These are phyloP conservation scores for Epirrhoe alternata DNA, from an alignment of 2,888 invertebrate genomes.

Conservation along the genomic window DNA sequence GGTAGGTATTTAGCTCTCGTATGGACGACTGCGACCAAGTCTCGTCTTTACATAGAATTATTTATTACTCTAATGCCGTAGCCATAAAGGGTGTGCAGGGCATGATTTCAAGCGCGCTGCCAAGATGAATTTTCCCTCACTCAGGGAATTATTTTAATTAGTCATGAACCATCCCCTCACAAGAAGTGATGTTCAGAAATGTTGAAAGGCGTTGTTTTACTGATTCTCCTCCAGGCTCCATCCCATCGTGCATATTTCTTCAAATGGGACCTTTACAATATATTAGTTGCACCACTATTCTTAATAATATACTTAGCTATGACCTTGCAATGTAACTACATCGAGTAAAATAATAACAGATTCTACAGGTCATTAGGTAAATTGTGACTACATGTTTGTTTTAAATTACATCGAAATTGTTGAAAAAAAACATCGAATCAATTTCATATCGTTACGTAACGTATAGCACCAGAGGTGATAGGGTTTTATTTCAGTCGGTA, in stretches of 20 bases:
- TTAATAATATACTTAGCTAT: neutral
- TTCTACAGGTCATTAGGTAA: neutral
- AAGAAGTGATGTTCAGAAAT: slow-evolving; percentile 16
- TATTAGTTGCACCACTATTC: slow-evolving; percentile 35
- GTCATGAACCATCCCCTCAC: slow-evolving; percentile 10
- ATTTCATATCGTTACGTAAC: slow-evolving; percentile 19
- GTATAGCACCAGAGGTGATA: slow-evolving; percentile 30
- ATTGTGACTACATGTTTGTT: slow-evolving; percentile 2
- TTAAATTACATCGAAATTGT: slow-evolving; percentile 14
- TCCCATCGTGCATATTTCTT: neutral
- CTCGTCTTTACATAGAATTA: slow-evolving; percentile 30
- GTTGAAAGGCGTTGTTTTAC: slow-evolving; percentile 16
- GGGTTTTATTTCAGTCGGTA: neutral
- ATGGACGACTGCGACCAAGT: slow-evolving; percentile 30
- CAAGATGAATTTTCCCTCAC: slow-evolving; percentile 16
- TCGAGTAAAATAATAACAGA: slow-evolving; percentile 4
- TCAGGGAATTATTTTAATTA: slow-evolving; percentile 15
- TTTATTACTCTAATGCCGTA: slow-evolving; percentile 37
- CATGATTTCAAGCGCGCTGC: slow-evolving; percentile 22
- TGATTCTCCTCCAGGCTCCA: neutral
- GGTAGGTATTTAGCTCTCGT: slow-evolving; percentile 31
- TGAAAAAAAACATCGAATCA: neutral
- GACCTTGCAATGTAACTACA: neutral
- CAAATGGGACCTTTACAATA: neutral
- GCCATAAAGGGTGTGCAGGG: slow-evolving; percentile 28